Base-by-base conservation (phyloP, 2,888 invertebrate genomes). In the Drosophila subquinaria region DNA sequence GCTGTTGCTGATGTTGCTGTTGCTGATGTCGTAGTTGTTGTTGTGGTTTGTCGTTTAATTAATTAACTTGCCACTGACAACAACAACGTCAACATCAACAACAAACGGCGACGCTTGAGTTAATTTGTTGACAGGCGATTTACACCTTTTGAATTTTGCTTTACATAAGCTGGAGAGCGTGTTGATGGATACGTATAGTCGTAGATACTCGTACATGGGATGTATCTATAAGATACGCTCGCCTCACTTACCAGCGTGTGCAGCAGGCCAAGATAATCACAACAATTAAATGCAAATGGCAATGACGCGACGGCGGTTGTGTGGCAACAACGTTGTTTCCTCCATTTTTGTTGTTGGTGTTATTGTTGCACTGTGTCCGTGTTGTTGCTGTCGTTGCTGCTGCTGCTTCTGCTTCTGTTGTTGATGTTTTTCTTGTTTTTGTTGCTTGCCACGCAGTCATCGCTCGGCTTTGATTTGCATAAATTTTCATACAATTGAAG, bases 201-300 rank as follows among this genome's bases (percentile, higher is more conserved):
- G 76, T 65, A 65, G 63, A 61, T 76, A 38, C n/a, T 38, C 38
- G 38, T 38, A 52, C 36, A 50, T 33, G 20, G 42, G 27, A 35
- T 57, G 71, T 79, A 69, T 69, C 75, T 63, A 35, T 45, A 65
- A 69, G 69, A 64, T 60, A 76, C 76, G 36, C 43, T 43, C 63
- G 38, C 23, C 15, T 27, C 56, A 91, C 91, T 90, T 85, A 91
- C 91, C 91, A 85, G 61, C 82, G 85, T 82, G 88, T 90, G 88
- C 89, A 91, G 79, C 91, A 91, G 86, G 90, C 91, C 88, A 91
- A 91, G 83, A 91, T 90, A 91, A 91, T 91, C 87, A 91, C 90
- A 89, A 91, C 85, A 90, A 91, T 90, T 90, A 91, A 90, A 90
- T 91, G 91, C 87, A 91, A 91, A 90, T 91, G 86, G 81, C 78